Evolutionary conservation across 1,140 invertebrate species (phyloP).

Genomic region (Druon quercuslanigerum): DNA sequence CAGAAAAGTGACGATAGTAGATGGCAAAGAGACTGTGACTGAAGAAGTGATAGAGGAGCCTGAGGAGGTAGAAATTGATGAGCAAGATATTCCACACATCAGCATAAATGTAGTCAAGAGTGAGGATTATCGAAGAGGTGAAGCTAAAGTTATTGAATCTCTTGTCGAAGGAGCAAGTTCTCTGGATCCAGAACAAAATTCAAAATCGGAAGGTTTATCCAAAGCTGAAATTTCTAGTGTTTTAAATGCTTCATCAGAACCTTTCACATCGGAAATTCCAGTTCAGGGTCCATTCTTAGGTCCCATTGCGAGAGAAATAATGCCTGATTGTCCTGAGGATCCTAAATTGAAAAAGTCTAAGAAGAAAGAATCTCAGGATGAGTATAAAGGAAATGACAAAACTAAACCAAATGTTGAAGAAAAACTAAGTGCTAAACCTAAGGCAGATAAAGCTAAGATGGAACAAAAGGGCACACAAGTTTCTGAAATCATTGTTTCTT

Average conservation of each 20-base stretch:
- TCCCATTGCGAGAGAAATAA: constrained; percentile 5
- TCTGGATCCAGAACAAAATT: neutral
- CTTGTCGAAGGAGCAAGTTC: neutral
- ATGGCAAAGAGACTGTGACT: constrained; percentile 87
- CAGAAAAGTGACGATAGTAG: constrained; percentile 84
- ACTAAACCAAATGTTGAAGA: neutral
- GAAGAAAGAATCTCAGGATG: constrained; percentile 25
- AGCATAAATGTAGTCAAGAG: constrained; percentile 83
- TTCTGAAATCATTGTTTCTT: too few relatives aligned
- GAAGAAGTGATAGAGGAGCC: constrained; percentile 90
- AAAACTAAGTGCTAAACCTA: neutral
- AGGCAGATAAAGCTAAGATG: neutral
- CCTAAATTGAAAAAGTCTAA: constrained; percentile 28
- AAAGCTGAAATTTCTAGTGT: neutral
- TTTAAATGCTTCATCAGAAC: neutral
- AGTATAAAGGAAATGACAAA: constrained; percentile 33
- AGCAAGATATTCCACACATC: constrained; percentile 84
- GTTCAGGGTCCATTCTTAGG: neutral
- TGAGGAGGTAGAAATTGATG: constrained; percentile 85
- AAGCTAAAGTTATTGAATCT: neutral
- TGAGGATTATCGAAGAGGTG: constrained; percentile 66
- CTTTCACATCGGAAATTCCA: neutral
- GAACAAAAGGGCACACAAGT: too few relatives aligned
- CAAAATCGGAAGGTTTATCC: neutral
- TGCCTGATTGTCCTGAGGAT: constrained; percentile 28